Conservation (phyloP, 2,113 vertebrate genomes). For the Prinia subflava region DNA sequence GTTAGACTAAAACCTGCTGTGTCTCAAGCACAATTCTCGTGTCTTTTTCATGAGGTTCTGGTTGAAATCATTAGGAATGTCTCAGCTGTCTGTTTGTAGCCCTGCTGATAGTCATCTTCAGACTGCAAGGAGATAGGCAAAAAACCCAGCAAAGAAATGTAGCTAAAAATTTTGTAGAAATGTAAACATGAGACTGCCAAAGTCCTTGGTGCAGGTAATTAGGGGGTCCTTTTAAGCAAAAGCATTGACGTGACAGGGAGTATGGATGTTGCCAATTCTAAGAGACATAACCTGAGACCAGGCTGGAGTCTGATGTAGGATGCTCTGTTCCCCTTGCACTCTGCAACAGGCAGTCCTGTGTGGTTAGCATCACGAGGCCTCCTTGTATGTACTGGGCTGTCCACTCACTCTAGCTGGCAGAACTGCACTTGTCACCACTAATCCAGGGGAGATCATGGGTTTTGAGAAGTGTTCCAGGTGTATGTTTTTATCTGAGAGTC, state of each 20-base stretch:
- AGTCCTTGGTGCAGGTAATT: not conserved
- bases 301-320: not conserved
- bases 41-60: not conserved
- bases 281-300: not conserved
- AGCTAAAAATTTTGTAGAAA: not conserved
- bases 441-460: not conserved
- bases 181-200: not conserved
- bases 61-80: not conserved
- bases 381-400: not conserved
- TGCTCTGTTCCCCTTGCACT: not conserved
- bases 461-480: not conserved
- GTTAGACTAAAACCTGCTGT: not conserved
- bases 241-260: not conserved
- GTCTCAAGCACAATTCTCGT: not conserved
- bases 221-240: not conserved
- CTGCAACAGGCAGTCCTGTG: not conserved
- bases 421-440: fast-evolving
- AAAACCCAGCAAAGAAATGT: not conserved
- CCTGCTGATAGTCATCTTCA: not conserved
- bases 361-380: not conserved
- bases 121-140: not conserved
- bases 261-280: not conserved
- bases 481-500: not conserved
- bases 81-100: not conserved
- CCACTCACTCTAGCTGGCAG: not conserved